A percentile compares a stretch with the other conserved stretches of the same genome.
phyloP scores from a whole-genome alignment of 2,888 invertebrate species.

The Andrena chrysosceles region DNA sequence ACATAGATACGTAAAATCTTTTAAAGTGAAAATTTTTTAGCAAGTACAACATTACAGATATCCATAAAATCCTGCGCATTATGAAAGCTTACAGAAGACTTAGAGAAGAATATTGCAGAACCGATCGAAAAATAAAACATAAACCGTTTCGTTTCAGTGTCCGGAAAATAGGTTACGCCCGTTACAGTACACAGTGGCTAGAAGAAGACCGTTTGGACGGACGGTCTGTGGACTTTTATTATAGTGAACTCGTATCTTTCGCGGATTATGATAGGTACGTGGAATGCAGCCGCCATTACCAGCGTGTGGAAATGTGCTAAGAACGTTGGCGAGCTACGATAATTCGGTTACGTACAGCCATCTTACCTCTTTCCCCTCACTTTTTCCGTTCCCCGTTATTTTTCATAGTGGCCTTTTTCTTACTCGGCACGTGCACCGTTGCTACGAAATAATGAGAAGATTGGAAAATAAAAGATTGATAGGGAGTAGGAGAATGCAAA shows the following conservation, averaged over 20 bases:
- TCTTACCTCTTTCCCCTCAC: not conserved
- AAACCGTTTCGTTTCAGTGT: conserved; percentile 19
- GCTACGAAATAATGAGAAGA: not conserved
- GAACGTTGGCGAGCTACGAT: conserved; percentile 86
- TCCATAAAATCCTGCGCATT: not conserved
- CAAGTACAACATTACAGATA: not conserved
- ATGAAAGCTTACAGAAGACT: not conserved
- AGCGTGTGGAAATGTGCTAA: conserved; percentile 87
- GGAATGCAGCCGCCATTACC: conserved; percentile 86
- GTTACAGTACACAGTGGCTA: conserved; percentile 85
- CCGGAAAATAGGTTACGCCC: conserved; percentile 59
- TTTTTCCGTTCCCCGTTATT: not conserved
- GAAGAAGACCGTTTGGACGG: conserved; percentile 89
- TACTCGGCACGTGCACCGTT: not conserved
- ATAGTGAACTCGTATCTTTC: conserved; percentile 86
- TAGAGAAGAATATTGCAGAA: conserved; percentile 9
- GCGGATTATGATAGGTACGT: conserved; percentile 87
- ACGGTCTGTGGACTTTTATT: conserved; percentile 87
- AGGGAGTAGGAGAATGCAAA: not conserved
- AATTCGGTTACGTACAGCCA: conserved; percentile 84
- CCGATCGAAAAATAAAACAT: conserved; percentile 22
- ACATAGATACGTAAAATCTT: not conserved
- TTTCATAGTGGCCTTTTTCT: conserved; percentile 4
- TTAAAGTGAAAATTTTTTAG: not conserved
- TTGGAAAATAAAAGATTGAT: conserved; percentile 5